Conservation (phyloP, 2,113 vertebrate genomes). For the Hippopotamus amphibius region DNA sequence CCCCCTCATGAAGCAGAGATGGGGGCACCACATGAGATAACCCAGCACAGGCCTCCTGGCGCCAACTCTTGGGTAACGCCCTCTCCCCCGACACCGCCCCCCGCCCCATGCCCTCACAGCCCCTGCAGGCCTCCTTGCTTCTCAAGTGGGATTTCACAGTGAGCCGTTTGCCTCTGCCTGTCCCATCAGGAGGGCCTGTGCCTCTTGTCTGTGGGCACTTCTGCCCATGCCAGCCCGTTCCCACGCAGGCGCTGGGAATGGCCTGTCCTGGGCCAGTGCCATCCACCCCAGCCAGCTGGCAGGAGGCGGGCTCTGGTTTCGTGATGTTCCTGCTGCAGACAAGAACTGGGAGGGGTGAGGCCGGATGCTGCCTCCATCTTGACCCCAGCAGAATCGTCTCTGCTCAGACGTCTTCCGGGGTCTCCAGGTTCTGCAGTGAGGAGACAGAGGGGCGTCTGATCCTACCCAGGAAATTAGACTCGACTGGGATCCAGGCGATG, state of each 20-base stretch:
- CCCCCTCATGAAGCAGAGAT: background rate
- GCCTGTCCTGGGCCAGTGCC: slow-evolving; percentile 57
- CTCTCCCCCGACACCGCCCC: background rate
- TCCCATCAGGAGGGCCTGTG: background rate
- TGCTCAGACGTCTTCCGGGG: fast-evolving
- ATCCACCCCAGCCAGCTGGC: background rate
- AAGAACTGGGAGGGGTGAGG: background rate
- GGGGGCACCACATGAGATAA: background rate
- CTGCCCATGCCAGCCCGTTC: fast-evolving
- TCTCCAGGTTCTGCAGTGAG: background rate
- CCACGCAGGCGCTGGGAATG: background rate
- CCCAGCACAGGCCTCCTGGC: fast-evolving
- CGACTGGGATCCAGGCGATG: background rate
- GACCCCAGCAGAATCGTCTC: background rate
- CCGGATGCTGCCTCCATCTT: background rate
- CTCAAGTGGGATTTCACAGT: fast-evolving
- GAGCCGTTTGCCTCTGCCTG: fast-evolving
- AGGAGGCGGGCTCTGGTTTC: background rate
- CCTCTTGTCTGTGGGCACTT: background rate
- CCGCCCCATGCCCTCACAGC: fast-evolving
- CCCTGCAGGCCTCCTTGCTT: fast-evolving
- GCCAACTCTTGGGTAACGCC: fast-evolving
- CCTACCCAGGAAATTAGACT: background rate
- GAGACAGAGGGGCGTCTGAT: background rate
- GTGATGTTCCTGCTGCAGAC: background rate